phyloP scores from a whole-genome alignment of 2,797 vertebrate genomes.

The Phataginus tetradactyla region DNA sequence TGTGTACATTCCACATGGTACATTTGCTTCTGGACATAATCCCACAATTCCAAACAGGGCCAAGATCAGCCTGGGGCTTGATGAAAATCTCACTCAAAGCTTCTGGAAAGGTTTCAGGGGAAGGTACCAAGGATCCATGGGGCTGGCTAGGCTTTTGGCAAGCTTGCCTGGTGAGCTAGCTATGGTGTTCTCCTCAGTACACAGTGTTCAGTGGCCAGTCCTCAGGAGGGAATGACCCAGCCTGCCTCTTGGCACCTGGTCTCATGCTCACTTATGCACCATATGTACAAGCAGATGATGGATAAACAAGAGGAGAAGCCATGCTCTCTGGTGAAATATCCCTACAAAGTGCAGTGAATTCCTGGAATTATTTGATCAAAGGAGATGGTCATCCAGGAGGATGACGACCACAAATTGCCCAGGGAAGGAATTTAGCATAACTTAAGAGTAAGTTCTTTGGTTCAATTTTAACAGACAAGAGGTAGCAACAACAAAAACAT shows the following conservation, averaged over 20 bases:
- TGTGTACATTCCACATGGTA: not conserved
- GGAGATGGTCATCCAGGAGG: not conserved
- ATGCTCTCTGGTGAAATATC: not conserved
- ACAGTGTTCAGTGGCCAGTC: not conserved
- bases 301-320: not conserved
- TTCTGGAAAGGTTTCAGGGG: not conserved
- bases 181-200: not conserved
- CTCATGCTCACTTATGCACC: too few species aligned
- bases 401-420: not conserved
- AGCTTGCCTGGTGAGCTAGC: not conserved
- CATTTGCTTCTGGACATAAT: not conserved
- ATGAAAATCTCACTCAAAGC: not conserved
- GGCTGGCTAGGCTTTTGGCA: not conserved
- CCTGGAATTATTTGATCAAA: not conserved
- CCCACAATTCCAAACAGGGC: not conserved
- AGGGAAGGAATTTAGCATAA: not conserved
- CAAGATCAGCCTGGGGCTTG: not conserved
- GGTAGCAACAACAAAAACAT: not conserved
- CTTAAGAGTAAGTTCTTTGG: not conserved
- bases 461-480: not conserved
- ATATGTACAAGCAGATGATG: not conserved
- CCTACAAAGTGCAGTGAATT: not conserved
- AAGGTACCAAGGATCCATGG: not conserved
- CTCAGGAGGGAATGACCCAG: not conserved
- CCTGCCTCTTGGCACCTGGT: not conserved